phyloP scores from a whole-genome alignment of 2,797 vertebrate species.

The Chrysolophus pictus region DNA sequence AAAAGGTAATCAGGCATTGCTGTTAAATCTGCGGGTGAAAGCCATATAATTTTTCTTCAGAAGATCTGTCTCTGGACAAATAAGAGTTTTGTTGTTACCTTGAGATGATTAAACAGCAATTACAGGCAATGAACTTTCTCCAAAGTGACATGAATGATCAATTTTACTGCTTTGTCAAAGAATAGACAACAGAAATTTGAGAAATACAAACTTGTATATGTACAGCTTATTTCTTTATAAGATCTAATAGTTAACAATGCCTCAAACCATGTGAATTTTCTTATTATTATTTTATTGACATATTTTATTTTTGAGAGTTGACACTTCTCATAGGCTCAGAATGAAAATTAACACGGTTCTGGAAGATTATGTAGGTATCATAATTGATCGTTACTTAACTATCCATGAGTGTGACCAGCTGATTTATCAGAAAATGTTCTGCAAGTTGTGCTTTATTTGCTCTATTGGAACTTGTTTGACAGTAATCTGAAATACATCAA shows the following conservation, averaged over 20 bases:
- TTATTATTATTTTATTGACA: background rate
- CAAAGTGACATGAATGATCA: background rate
- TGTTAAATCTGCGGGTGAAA: background rate
- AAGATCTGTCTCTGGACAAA: background rate
- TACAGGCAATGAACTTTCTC: background rate
- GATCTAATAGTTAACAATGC: background rate
- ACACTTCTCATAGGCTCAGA: background rate
- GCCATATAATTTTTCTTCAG: background rate
- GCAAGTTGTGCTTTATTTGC: background rate
- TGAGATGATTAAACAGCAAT: conserved; percentile 1
- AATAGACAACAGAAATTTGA: conserved; percentile 7
- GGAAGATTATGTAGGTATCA: background rate
- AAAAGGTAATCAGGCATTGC: background rate
- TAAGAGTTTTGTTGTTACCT: background rate
- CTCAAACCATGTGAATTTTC: background rate
- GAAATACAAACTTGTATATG: background rate
- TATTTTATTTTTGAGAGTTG: background rate
- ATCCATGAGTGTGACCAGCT: background rate
- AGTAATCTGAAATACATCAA: background rate
- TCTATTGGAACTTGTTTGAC: background rate
- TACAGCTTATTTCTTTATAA: background rate
- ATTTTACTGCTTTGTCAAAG: conserved; percentile 18
- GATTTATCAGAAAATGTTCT: background rate
- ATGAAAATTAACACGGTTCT: background rate
- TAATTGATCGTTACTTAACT: background rate